phyloP scores from a whole-genome alignment of 2,888 invertebrate genomes.

The Dryadula phaetusa region DNA sequence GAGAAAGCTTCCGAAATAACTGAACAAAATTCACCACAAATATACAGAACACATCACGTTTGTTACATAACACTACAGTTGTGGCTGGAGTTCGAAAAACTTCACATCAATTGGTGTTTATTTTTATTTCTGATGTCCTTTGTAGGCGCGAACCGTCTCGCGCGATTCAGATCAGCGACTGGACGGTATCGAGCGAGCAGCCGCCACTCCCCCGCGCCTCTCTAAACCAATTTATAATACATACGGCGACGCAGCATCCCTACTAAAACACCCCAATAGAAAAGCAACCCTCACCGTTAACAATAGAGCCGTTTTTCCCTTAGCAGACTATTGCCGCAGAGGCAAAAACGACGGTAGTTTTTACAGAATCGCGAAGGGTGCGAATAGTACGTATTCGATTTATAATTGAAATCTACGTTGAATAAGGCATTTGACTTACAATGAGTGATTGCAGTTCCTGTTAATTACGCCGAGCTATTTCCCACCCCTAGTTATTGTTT shows the following conservation, averaged over 20 bases:
- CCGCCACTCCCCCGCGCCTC: slow-evolving; percentile 73
- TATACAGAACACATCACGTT: slow-evolving; percentile 45
- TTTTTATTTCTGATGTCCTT: slow-evolving; percentile 54
- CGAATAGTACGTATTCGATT: slow-evolving; percentile 75
- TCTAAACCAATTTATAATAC: slow-evolving; percentile 85
- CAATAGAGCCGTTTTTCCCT: slow-evolving; percentile 51
- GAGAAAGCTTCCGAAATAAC: slow-evolving; percentile 44
- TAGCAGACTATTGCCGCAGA: slow-evolving; percentile 72
- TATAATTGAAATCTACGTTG: slow-evolving; percentile 70
- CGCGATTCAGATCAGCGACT: slow-evolving; percentile 68
- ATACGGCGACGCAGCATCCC: slow-evolving; percentile 84
- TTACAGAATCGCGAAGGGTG: slow-evolving; percentile 78
- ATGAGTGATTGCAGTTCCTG: slow-evolving; percentile 19
- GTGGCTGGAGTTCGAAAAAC: slow-evolving; percentile 47
- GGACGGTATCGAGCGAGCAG: slow-evolving; percentile 77
- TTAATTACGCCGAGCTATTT: slow-evolving; percentile 10
- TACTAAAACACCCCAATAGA: slow-evolving; percentile 51
- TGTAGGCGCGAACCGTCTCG: slow-evolving; percentile 55
- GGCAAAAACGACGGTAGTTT: slow-evolving; percentile 77
- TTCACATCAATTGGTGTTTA: slow-evolving; percentile 44
- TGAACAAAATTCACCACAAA: slow-evolving; percentile 48
- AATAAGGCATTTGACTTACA: slow-evolving; percentile 34
- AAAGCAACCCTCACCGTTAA: slow-evolving; percentile 52
- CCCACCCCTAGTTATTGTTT: slow-evolving; percentile 1
- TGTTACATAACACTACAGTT: slow-evolving; percentile 48